Evolutionary conservation across 2,113 vertebrate genomes (phyloP).

Genomic region (Morone saxatilis): DNA sequence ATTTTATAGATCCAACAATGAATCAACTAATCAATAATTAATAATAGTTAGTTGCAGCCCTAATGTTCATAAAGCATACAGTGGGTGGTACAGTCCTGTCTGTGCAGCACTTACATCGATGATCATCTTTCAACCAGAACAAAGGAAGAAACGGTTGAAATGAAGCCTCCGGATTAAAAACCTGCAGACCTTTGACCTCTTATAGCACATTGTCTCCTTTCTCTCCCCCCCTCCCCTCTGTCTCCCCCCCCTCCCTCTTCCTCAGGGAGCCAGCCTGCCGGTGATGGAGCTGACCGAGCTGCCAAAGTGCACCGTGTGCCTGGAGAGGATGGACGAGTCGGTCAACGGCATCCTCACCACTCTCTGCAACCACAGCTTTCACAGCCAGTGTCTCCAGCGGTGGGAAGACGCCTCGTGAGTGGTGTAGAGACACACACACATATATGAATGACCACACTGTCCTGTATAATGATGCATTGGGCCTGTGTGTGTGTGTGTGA

Average conservation of each 20-base stretch:
- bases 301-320: slow-evolving; percentile 97
- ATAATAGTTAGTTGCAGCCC: too few species aligned
- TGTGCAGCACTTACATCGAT: too few species aligned
- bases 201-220: neutral
- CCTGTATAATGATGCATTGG: too few species aligned
- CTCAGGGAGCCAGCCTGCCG: slow-evolving; percentile 95
- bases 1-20: too few species aligned
- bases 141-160: too few species aligned
- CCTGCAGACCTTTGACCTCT: neutral
- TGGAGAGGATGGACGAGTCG: slow-evolving; percentile 99
- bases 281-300: slow-evolving; percentile 98
- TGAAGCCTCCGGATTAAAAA: too few species aligned
- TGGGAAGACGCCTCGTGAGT: slow-evolving; percentile 99
- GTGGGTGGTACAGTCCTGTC: too few species aligned
- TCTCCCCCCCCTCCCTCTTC: neutral
- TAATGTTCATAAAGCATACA: too few species aligned
- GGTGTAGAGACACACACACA: neutral
- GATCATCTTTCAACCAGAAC: too few species aligned
- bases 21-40: neutral
- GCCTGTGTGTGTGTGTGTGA: too few species aligned
- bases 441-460: too few species aligned
- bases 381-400: slow-evolving; percentile 97
- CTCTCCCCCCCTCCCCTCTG: neutral
- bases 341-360: slow-evolving; percentile 98
- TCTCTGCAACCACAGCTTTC: slow-evolving; percentile 98